Conservation (phyloP, 1,140 invertebrate species). For the Zaprionus ghesquierei region DNA sequence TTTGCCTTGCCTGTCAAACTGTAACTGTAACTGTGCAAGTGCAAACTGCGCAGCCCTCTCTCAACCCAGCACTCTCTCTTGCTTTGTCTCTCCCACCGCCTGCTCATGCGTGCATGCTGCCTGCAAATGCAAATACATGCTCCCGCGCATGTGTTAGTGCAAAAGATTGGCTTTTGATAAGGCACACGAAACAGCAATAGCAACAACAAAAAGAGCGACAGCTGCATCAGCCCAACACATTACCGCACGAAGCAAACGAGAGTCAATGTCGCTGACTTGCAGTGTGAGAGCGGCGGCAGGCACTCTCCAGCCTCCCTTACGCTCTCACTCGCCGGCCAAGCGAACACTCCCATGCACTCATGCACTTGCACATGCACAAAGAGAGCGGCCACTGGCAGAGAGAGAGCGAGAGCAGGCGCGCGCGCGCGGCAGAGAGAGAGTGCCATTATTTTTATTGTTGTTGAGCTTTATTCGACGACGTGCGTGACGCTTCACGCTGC, state of each 20-base stretch:
- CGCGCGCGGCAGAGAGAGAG: not conserved
- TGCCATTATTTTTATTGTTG: constrained; percentile 13
- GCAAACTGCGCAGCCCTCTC: constrained; percentile 26
- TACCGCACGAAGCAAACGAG: constrained; percentile 36
- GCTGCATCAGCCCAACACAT: not conserved
- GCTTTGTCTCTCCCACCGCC: not conserved
- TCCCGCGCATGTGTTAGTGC: not conserved
- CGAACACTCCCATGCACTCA: not conserved
- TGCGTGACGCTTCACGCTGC: constrained; percentile 40
- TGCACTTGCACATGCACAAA: constrained; percentile 59
- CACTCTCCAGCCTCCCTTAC: not conserved
- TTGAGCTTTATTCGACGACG: constrained; percentile 11
- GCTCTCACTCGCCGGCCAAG: not conserved
- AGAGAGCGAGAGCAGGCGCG: not conserved
- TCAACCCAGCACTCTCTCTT: not conserved
- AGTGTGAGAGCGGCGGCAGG: constrained; percentile 8
- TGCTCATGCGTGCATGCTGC: not conserved
- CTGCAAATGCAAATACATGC: not conserved
- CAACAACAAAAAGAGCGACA: not conserved
- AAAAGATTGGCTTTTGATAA: constrained; percentile 27
- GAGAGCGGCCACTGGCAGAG: not conserved
- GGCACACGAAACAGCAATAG: constrained; percentile 18
- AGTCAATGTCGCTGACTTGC: constrained; percentile 51
- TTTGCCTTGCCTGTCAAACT: not conserved
- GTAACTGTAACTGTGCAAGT: constrained; percentile 14